A percentile compares a stretch with the other conserved stretches of the same genome.
Conservation (phyloP, 30 jellyfish, hydroid and myxozoan species). For the Aurelia sp. region DNA sequence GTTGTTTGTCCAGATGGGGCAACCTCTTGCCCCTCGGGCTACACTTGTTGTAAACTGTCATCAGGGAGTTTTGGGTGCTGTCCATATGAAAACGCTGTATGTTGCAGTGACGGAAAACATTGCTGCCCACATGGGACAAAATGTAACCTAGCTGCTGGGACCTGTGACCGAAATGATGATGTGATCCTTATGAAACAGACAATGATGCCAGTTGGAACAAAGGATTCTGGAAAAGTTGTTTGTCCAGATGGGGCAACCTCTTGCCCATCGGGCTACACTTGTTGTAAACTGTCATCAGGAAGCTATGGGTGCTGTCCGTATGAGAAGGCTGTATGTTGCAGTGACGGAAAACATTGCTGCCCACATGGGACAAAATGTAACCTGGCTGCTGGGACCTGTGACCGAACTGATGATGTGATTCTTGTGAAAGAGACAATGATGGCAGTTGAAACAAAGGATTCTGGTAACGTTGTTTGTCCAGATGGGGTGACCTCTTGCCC, state of each 20-base stretch:
- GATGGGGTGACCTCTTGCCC: constrained; percentile 55
- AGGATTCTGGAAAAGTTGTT: constrained; percentile 6
- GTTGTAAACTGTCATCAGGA: constrained; percentile 63
- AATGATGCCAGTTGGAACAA: no score
- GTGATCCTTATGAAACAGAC: no score
- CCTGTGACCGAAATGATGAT: no score
- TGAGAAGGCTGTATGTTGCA: neutral
- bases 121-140: constrained; percentile 66
- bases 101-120: constrained; percentile 68
- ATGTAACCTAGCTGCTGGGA: constrained; percentile 3
- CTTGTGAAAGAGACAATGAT: no score
- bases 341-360: no score
- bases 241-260: constrained; percentile 55
- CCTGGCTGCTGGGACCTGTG: no score
- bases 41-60: constrained; percentile 62
- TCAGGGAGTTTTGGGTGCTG: constrained; percentile 71
- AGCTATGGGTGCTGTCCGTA: constrained; percentile 85
- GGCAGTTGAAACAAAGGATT: no score
- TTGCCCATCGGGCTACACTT: constrained; percentile 66
- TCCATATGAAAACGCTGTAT: constrained; percentile 63
- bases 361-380: no score
- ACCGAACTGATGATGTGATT: no score
- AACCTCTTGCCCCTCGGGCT: constrained; percentile 47
- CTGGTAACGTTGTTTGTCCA: constrained; percentile 39
- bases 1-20: constrained; percentile 65